Conservation (phyloP, 2,113 vertebrate genomes). For the Lipophrys pholis region DNA sequence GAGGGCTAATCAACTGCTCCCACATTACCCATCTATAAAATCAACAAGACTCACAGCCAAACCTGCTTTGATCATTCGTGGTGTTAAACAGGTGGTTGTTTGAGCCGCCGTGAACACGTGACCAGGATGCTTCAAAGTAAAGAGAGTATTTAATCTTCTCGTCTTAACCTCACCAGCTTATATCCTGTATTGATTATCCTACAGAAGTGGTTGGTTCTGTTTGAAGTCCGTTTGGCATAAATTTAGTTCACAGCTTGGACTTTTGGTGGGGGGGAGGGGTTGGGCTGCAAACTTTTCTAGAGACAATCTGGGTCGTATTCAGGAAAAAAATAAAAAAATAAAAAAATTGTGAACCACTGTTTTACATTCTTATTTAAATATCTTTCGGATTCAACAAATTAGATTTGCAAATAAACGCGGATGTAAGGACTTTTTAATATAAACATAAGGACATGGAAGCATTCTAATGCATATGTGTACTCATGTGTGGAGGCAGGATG, state of each 20-base stretch:
- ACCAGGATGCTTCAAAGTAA: not conserved
- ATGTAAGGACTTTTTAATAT: not conserved
- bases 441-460: not conserved
- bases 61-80: not conserved
- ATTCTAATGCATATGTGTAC: not conserved
- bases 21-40: conserved; percentile 3
- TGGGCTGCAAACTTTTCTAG: too few relatives aligned
- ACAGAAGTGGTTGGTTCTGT: not conserved
- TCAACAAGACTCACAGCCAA: not conserved
- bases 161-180: not conserved
- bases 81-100: not conserved
- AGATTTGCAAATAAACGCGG: not conserved
- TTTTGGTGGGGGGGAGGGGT: too few relatives aligned
- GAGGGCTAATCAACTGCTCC: not conserved
- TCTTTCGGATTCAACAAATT: not conserved
- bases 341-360: too few relatives aligned
- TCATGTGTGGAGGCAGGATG: not conserved
- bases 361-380: not conserved
- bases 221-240: too few relatives aligned
- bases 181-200: not conserved
- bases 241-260: too few relatives aligned
- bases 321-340: too few relatives aligned
- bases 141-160: not conserved
- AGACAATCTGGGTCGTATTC: too few relatives aligned
- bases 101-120: not conserved